Base-by-base conservation (phyloP, 2,797 vertebrate species). In the Acanthiza pusilla region DNA sequence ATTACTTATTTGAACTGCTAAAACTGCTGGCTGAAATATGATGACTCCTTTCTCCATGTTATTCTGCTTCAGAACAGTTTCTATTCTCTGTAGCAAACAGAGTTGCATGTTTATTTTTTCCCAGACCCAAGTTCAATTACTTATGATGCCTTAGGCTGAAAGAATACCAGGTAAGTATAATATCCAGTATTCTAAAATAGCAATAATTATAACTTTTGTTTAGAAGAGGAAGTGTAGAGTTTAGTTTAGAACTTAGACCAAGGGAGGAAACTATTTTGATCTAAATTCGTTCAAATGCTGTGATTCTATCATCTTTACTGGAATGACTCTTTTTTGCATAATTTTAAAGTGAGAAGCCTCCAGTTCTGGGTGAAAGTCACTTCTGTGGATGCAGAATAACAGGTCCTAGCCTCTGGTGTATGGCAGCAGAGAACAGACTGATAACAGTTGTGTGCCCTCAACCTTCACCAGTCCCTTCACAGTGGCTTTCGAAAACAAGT, bases 1-100 rank as follows among this genome's bases (percentile, higher is more conserved):
- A 75, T 81, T 86, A 73, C 77, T 95, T 94, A 80, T 93, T 87
- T 93, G 89, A 93, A 82, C 53, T 77, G 83, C 76, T 92, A 70
- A 78, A 94, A 80, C 32, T 83, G 62, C 78, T 91, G 58, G 55
- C 45, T 94, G 79, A 32, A 78, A 62, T 63, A 65, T 23, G 65
- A 53, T 57, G 74, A 66, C 55, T 93, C 78, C 72, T 87, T 87
- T 86, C 66, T n/a, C 48, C 11, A 2, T 85, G 67, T 45, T 94
- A 65, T 25, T 92, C 27, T 73, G 70, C 43, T 88, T 95, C 36
- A 88, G 61, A 54, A 84, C 9, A 9, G 22, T 74, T 88, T 63
- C 67, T 77, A 54, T 81, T 95, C 58, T 96, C 89, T 60, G 51
- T 8, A 66, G 61, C 60, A 66, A 79, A n/a, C 25, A 53, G 9